A percentile compares a stretch with the other conserved stretches of the same genome.
Conservation (phyloP, 1,140 invertebrate genomes). For the Pseudobourletiella spinata region DNA sequence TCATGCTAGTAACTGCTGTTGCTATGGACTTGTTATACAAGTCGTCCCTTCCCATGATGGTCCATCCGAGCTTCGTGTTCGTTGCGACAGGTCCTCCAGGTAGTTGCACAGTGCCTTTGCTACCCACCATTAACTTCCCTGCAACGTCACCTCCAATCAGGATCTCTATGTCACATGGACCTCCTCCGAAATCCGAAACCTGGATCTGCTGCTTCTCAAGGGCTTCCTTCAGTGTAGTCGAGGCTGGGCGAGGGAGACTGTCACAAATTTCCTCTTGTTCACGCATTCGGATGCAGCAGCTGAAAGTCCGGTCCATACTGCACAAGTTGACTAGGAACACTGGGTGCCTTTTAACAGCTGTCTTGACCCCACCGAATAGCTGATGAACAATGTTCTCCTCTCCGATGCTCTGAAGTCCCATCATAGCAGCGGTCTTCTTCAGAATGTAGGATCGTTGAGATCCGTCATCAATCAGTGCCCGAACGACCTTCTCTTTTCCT, state of each 20-base stretch:
- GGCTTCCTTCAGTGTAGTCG: neutral
- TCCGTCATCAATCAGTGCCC: neutral
- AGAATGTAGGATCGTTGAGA: neutral
- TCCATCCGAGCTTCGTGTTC: conserved; percentile 40
- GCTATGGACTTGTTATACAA: too few species aligned
- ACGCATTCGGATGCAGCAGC: neutral
- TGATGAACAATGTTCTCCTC: neutral
- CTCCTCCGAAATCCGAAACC: neutral
- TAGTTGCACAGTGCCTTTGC: conserved; percentile 30
- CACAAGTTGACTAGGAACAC: neutral
- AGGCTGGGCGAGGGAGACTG: neutral
- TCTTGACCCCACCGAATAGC: neutral
- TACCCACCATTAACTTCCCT: conserved; percentile 31
- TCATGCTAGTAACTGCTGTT: neutral
- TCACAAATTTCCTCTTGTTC: neutral
- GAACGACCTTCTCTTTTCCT: neutral
- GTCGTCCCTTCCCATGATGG: conserved; percentile 35
- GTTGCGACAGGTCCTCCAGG: conserved; percentile 36
- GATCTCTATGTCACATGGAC: neutral
- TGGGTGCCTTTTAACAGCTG: neutral
- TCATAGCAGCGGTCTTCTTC: neutral
- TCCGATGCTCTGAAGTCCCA: neutral
- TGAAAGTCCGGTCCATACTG: neutral
- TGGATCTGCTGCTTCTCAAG: neutral
- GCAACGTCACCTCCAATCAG: conserved; percentile 10